phyloP scores from a whole-genome alignment of 2,797 vertebrate genomes.

The Mormyrops boulengeri region DNA sequence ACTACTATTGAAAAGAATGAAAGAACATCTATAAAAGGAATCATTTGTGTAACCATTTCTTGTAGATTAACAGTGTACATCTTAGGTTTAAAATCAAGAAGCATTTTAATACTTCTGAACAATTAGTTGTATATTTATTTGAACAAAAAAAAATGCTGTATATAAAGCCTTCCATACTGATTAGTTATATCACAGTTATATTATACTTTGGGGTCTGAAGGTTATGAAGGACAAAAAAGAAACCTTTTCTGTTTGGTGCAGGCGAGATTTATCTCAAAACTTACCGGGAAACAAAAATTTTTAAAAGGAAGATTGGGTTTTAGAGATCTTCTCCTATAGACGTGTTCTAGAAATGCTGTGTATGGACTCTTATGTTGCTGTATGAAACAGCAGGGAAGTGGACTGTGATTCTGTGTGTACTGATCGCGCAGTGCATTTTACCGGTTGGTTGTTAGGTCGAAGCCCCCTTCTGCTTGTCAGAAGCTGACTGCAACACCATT shows the following conservation, averaged over 20 bases:
- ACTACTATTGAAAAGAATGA: conserved; percentile 82
- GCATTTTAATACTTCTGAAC: conserved; percentile 82
- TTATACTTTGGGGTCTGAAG: conserved; percentile 68
- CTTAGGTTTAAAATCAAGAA: conserved; percentile 72
- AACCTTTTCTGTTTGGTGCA: conserved; percentile 53
- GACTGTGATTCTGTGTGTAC: conserved; percentile 68
- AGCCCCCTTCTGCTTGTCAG: conserved; percentile 68
- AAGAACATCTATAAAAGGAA: conserved; percentile 71
- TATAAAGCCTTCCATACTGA: conserved; percentile 66
- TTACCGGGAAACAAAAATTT: conserved; percentile 43
- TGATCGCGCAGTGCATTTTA: conserved; percentile 69
- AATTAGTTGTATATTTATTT: conserved; percentile 76
- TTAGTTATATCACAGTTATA: conserved; percentile 66
- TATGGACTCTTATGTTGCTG: not conserved
- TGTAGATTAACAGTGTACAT: conserved; percentile 96
- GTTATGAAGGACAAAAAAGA: conserved; percentile 54
- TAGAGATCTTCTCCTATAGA: not conserved
- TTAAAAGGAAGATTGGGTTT: conserved; percentile 55
- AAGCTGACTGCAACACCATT: conserved; percentile 74
- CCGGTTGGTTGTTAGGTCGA: conserved; percentile 65
- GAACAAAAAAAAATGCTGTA: conserved; percentile 71
- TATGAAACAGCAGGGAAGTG: conserved; percentile 31
- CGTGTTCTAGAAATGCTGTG: conserved; percentile 26
- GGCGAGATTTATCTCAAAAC: conserved; percentile 67
- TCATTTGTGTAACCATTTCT: conserved; percentile 93